Conservation (phyloP, 2,113 vertebrate species). For the Dromaius novaehollandiae region DNA sequence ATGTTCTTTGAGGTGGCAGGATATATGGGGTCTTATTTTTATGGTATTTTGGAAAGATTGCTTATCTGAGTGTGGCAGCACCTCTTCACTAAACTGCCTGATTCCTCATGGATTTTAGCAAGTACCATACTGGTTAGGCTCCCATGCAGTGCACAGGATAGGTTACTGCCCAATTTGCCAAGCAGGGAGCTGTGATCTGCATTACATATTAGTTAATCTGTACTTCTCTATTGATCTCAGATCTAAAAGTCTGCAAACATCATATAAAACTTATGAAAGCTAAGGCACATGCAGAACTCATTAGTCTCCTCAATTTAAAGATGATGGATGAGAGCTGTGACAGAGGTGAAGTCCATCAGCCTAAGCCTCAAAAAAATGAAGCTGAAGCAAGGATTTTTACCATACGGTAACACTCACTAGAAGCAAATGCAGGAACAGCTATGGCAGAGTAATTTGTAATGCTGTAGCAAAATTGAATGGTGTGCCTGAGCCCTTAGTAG, state of each 20-base stretch:
- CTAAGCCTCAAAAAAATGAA: background rate
- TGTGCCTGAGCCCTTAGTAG: background rate
- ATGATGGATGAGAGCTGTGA: background rate
- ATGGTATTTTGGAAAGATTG: background rate
- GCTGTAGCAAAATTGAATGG: background rate
- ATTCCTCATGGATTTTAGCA: background rate
- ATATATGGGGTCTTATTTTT: background rate
- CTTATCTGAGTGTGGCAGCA: background rate
- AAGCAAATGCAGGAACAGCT: background rate
- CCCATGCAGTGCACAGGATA: background rate
- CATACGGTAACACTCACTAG: rapidly evolving
- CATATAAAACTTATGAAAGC: background rate
- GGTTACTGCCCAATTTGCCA: background rate
- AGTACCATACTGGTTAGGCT: background rate
- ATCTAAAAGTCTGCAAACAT: background rate
- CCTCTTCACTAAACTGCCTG: background rate
- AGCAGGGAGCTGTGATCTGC: background rate
- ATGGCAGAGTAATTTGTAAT: background rate
- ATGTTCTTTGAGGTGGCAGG: background rate
- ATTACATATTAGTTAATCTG: background rate
- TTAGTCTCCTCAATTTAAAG: background rate
- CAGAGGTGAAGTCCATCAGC: background rate
- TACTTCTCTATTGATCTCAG: background rate
- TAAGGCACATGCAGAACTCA: background rate
- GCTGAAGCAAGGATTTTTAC: background rate